phyloP scores from a whole-genome alignment of 2,113 vertebrate species.

The Myiagra hebetior region DNA sequence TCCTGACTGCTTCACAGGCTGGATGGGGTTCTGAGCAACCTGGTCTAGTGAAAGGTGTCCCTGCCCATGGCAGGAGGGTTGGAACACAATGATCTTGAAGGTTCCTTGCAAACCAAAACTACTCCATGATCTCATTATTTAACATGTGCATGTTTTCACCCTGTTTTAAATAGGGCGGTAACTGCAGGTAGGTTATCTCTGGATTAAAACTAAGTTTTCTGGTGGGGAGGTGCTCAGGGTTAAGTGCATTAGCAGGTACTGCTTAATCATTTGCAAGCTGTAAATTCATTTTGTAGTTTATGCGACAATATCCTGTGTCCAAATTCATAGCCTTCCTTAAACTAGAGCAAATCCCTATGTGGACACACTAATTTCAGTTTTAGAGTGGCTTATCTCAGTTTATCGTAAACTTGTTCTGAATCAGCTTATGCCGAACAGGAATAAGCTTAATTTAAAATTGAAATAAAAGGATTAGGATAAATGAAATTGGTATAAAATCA shows the following conservation, averaged over 20 bases:
- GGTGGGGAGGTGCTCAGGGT: neutral
- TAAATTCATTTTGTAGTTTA: constrained; percentile 15
- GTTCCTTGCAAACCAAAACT: neutral
- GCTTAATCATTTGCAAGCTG: neutral
- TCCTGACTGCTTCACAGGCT: neutral
- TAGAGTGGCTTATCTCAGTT: constrained; percentile 47
- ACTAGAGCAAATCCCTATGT: neutral
- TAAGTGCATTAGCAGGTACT: neutral
- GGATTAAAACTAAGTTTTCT: neutral
- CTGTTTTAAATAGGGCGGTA: neutral
- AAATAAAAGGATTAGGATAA: constrained; percentile 53
- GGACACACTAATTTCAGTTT: constrained; percentile 45
- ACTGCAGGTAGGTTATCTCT: neutral
- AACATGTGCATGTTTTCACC: neutral
- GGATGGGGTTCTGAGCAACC: neutral
- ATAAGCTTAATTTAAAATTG: constrained; percentile 39
- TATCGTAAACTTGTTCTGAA: constrained; percentile 42
- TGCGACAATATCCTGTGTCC: neutral
- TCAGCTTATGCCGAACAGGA: neutral
- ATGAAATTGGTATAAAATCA: constrained; percentile 36
- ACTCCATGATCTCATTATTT: neutral
- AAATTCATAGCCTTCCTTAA: neutral
- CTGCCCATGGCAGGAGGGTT: neutral
- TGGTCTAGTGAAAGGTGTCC: neutral
- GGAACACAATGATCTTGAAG: neutral